Base-by-base conservation (phyloP, 2,888 invertebrate species). In the Microplitis deprimator region DNA sequence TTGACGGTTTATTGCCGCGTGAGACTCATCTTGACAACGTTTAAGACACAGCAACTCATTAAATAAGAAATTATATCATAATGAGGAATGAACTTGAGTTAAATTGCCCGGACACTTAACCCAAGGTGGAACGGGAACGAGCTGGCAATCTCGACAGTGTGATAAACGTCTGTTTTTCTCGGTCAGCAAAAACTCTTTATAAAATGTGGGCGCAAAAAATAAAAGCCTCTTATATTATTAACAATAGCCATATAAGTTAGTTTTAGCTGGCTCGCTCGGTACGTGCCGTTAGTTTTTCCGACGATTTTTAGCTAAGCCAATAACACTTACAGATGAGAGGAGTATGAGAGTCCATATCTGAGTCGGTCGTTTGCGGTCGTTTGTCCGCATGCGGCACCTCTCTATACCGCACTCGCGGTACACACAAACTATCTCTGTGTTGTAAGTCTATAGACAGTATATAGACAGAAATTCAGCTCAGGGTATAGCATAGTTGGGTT, bases 21-120 rank as follows among this genome's bases (percentile, higher is more conserved):
- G 82, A 80, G 83, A 86, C 85, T 86, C 85, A 86, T 86, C 84
- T 29, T 29, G 29, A 29, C 29, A 29, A 29, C 29, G 29, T 29
- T 29, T 29, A 84, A 84, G 83, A 82, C 83, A 83, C 68, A 39
- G 6, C 39, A 41, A 41, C 68, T 41, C 41, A 39, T 68, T 39
- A 40, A 68, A 68, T 68, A 41, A 50, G 50, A 50, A 50, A 50
- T 50, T 50, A 50, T 50, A 50, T 50, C 50, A 50, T 50, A 50
- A 50, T 50, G 50, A 50, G 50, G 50, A 50, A 13, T 50, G 50
- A 50, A 50, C 8, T 50, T 13, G 50, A 50, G 50, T 29, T 29
- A 29, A 50, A 50, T 8, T 50, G 50, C 10, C 13, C 13, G 50
- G 50, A 50, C 50, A 50, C 50, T 50, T 50, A 50, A 8, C 50